Evolutionary conservation across 92 coral and sea anemone genomes (phyloP).

Genomic region (Virgularia gustaviana): DNA sequence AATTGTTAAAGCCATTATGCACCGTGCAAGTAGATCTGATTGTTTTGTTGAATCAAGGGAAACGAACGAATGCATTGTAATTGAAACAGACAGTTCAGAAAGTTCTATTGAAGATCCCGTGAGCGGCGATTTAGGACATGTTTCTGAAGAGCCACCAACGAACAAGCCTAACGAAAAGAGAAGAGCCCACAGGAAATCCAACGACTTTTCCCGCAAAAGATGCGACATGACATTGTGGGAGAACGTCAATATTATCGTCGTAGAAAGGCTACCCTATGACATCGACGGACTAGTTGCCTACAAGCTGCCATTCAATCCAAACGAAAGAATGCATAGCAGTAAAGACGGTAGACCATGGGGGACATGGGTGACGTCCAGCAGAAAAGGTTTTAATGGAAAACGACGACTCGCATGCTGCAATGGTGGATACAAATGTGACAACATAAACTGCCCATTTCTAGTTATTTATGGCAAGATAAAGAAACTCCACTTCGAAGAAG

Average conservation of each 20-base stretch:
- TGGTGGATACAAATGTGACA: constrained; percentile 44
- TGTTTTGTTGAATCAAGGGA: background rate
- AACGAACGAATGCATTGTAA: background rate
- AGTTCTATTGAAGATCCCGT: background rate
- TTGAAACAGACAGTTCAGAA: background rate
- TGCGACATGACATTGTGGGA: constrained; percentile 7
- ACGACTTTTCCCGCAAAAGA: background rate
- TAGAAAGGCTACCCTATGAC: background rate
- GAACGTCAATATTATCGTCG: background rate
- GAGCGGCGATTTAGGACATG: no score
- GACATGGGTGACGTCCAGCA: constrained; percentile 14
- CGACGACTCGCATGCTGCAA: constrained; percentile 46
- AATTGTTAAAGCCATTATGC: background rate
- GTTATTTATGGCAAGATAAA: constrained; percentile 30
- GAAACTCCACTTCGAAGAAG: no score
- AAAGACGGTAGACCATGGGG: constrained; percentile 23
- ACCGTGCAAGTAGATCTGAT: background rate
- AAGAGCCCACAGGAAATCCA: background rate
- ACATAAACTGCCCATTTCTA: constrained; percentile 48
- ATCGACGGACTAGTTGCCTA: constrained; percentile 21
- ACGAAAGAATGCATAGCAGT: constrained; percentile 5
- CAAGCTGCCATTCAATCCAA: constrained; percentile 5
- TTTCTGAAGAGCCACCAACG: no score
- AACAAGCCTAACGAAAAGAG: background rate
- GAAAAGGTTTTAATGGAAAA: constrained; percentile 39